Evolutionary conservation across 2,888 invertebrate genomes (phyloP).

Genomic region (Abrostola triplasia): DNA sequence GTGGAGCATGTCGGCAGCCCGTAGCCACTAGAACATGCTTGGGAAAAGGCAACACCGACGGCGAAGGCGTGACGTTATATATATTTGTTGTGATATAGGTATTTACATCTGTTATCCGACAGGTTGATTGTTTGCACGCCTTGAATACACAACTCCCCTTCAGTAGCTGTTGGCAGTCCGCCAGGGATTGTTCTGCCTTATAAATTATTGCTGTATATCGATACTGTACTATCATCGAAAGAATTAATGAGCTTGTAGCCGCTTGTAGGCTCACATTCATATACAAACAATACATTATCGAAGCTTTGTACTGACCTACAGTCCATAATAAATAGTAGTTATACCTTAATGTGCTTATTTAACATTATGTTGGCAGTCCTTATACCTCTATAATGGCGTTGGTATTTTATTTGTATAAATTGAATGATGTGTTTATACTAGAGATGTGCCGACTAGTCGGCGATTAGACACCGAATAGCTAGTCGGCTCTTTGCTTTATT

Average conservation of each 20-base stretch:
- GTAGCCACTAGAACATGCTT: too few species aligned
- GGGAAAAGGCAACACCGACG: not conserved
- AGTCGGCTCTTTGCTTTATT: too few species aligned
- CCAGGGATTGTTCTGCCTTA: constrained; percentile 67
- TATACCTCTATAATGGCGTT: not conserved
- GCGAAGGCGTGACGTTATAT: constrained; percentile 7
- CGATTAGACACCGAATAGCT: too few species aligned
- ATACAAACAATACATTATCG: constrained; percentile 32
- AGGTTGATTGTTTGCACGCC: constrained; percentile 65
- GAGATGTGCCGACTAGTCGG: too few species aligned
- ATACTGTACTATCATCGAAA: constrained; percentile 61
- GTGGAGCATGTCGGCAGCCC: not conserved
- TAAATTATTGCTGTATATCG: constrained; percentile 64
- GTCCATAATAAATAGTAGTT: constrained; percentile 13
- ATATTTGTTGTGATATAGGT: constrained; percentile 26
- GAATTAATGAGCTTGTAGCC: constrained; percentile 56
- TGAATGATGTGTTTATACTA: not conserved
- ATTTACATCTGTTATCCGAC: constrained; percentile 50
- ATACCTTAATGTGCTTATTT: constrained; percentile 2
- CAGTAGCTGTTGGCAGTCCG: constrained; percentile 62
- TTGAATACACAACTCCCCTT: constrained; percentile 58
- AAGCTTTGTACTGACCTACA: constrained; percentile 20
- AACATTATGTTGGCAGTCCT: constrained; percentile 4
- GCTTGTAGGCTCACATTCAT: constrained; percentile 27
- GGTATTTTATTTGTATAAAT: constrained; percentile 3